Evolutionary conservation across 2,888 invertebrate genomes (phyloP).

Genomic region (Himalopsyche tibetana): DNA sequence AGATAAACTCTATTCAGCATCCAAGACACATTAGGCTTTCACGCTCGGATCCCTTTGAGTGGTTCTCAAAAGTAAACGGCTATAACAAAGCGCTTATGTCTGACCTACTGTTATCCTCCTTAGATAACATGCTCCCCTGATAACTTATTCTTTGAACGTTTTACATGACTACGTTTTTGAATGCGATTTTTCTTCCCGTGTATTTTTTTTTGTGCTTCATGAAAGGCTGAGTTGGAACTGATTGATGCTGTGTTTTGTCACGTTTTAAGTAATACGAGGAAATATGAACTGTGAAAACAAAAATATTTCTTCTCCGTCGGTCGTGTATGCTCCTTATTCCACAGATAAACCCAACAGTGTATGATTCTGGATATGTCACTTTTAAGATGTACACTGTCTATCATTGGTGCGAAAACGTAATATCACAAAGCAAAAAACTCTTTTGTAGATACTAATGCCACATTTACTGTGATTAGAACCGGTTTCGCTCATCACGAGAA

Average conservation of each 20-base stretch:
- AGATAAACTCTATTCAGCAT: constrained; percentile 33
- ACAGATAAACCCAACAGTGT: too few species aligned
- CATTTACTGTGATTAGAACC: too few species aligned
- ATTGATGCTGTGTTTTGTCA: background rate
- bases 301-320: too few species aligned
- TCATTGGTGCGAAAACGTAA: too few species aligned
- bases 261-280: too few species aligned
- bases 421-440: too few species aligned
- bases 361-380: too few species aligned
- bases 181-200: background rate
- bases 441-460: too few species aligned
- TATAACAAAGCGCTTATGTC: constrained; percentile 40
- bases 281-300: too few species aligned
- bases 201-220: background rate
- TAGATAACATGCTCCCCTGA: constrained; percentile 9
- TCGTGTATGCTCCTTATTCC: too few species aligned
- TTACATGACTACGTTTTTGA: background rate
- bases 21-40: constrained; percentile 40
- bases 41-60: constrained; percentile 34
- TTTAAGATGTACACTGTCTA: too few species aligned
- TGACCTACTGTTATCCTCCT: background rate
- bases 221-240: background rate
- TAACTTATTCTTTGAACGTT: constrained; percentile 34
- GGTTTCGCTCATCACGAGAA: too few species aligned
- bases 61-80: constrained; percentile 31